Conservation (phyloP, 2,797 vertebrate species). For the Sebastolobus alascanus region DNA sequence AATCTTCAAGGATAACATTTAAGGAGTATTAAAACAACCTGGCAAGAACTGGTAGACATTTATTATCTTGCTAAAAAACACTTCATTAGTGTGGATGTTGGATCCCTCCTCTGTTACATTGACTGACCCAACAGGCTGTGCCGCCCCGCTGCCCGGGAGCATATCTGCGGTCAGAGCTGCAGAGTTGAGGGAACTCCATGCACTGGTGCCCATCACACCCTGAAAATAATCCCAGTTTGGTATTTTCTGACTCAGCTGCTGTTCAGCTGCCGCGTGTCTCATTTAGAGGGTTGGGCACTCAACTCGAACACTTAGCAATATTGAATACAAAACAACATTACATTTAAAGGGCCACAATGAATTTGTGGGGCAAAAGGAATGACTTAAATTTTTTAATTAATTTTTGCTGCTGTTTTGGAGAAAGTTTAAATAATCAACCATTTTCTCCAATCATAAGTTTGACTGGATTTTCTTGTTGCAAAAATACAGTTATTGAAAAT, state of each 20-base stretch:
- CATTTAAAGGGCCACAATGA: background rate
- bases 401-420: background rate
- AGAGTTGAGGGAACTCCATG: conserved; percentile 15
- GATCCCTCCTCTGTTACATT: background rate
- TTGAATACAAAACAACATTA: background rate
- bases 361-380: background rate
- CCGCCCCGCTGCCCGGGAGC: background rate
- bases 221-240: conserved; percentile 49
- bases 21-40: background rate
- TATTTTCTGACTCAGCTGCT: conserved; percentile 60
- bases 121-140: background rate
- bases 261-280: conserved; percentile 56
- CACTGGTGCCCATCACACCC: conserved; percentile 49
- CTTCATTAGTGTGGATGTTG: background rate
- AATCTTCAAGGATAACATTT: background rate
- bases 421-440: no score
- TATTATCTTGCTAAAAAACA: background rate
- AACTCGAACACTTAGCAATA: background rate
- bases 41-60: background rate
- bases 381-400: no score
- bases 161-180: conserved; percentile 28
- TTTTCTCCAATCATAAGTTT: no score
- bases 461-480: background rate
- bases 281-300: conserved; percentile 7
- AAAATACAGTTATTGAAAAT: no score